Base-by-base conservation (phyloP, 2,113 vertebrate species). In the Coturnix japonica region DNA sequence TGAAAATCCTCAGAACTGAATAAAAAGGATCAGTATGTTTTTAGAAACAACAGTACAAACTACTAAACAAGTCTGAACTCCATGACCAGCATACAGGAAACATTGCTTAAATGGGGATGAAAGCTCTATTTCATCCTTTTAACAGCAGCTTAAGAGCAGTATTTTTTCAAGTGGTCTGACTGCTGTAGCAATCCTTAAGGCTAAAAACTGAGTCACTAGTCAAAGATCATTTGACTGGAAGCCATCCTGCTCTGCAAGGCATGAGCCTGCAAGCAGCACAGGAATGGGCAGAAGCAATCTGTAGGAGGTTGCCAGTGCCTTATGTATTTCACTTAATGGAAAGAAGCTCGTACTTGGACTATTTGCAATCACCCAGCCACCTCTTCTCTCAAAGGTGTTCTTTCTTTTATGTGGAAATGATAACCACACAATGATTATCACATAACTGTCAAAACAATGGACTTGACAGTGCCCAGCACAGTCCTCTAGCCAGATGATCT, bases 361-460 rank as follows among this genome's bases (percentile, higher is more conserved):
- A 4, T 11, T 26, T 67, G 16, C 31, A 60, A 13, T 37, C 57
- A 78, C 31, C n/a, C 77, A 66, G 20, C 6, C 51, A 59, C 28
- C 11, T 67, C 37, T 66, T 14, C 54, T 20, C 19, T n/a, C 51
- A 12, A 0, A n/a, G 28, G 3, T 3, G 13, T 6, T n/a, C 25
- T 7, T 71, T 44, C 17, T 60, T 35, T 70, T 11, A 43, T 21
- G 6, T 2, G 17, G 43, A 63, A 15, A 46, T 35, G 18, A 1
- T 3, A 5, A 31, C 23, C 49, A 54, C 30, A 49, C 28, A 63
- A 30, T 6, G 47, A 67, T 15, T 28, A 49, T 5, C 31, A 21
- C 0, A 0, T 21, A 14, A 28, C 43, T 13, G 9, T 1, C 4
- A 25, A 57, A 54, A n/a, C 4, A 31, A 39, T 21, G 15, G 57